Base-by-base conservation (phyloP, 2,113 vertebrate genomes). In the Hoplias malabaricus region DNA sequence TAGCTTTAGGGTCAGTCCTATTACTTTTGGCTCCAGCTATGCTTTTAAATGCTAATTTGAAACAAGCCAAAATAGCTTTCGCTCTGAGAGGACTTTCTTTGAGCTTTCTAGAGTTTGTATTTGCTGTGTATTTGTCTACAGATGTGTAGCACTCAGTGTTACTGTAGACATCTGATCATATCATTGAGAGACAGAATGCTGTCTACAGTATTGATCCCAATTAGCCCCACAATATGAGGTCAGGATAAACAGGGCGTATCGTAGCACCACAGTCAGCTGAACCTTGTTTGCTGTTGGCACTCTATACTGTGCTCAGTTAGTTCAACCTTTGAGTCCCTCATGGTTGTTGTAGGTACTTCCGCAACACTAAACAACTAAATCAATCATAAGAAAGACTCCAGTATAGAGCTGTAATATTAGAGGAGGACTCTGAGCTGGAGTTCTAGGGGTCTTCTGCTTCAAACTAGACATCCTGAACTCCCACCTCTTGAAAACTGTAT, bases 41-140 rank as follows among this genome's bases (percentile, higher is more conserved):
- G 34, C 59, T 63, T 21, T 63, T 63, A 36, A 63, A 63, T n/a
- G 16, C 59, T 63, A 36, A 63, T 36, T 63, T n/a, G n/a, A n/a
- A 33, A 36, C 16, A 36, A 31, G 12, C 31, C 19, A 63, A n/a
- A 63, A 21, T 10, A 36, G 59, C 34, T 10, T 8, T 63, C 31
- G 8, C 19, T 63, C 4, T 2, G 29, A 16, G 14, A 31, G 19
- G 19, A 19, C 16, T 36, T 2, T 14, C 59, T 34, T 7, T 7
- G 33, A 62, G 14, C 31, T 16, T 6, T n/a, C 10, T n/a, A 23
- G 48, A 23, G 23, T 8, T 1, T 53, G 19, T 11, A 53, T 5
- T 53, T 23, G 48, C n/a, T 7, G 19, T n/a, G 16, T 2, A 48
- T 1, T 34, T 4, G 56, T 21, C 33, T 16, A 14, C 19, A 21